Evolutionary conservation across 2,888 invertebrate species (phyloP), one percentile per base, ranked within the genome.

Genomic region (Dioctria rufipes): DNA sequence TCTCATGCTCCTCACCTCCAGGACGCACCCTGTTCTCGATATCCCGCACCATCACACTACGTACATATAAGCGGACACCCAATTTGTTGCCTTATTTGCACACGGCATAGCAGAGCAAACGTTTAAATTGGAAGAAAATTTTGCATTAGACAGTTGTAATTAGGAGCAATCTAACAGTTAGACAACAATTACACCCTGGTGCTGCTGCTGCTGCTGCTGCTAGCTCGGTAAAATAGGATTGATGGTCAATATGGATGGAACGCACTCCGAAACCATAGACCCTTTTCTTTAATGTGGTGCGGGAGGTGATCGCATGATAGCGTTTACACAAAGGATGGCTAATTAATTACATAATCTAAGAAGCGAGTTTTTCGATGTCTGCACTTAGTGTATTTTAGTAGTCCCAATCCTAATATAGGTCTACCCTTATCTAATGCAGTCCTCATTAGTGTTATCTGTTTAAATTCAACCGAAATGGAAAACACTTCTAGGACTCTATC

Each of bases 71-170:
- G 5, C 71, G 71, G 54, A 54, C 54, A 43, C 71, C 37, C 71
- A 71, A 37, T 54, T 54, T 51, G 71, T n/a, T 54, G 71, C 54
- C 71, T 71, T 71, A 49, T 71, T 71, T 71, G 71, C 71, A 71
- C 71, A 71, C 71, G 54, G 54, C 25, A 25, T 25, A 2, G 4
- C 71, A 71, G 37, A 51, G 54, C 71, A 71, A 54, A 39, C 71
- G 71, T 51, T 71, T 71, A 71, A 71, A 54, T 40, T 54, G 54
- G 71, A 54, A 71, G 54, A 54, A 60, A 71, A 71, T 71, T 71
- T 71, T 71, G 71, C 71, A 71, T 71, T 71, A 71, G 71, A 71
- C 71, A 71, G 71, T 71, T 71, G 54, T 71, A 71, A 71, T 71
- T 71, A 71, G 71, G 54, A 51, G 71, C 71, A 71, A 67, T 43